phyloP scores from a whole-genome alignment of 1,140 invertebrate species.

The Metaphire vulgaris region DNA sequence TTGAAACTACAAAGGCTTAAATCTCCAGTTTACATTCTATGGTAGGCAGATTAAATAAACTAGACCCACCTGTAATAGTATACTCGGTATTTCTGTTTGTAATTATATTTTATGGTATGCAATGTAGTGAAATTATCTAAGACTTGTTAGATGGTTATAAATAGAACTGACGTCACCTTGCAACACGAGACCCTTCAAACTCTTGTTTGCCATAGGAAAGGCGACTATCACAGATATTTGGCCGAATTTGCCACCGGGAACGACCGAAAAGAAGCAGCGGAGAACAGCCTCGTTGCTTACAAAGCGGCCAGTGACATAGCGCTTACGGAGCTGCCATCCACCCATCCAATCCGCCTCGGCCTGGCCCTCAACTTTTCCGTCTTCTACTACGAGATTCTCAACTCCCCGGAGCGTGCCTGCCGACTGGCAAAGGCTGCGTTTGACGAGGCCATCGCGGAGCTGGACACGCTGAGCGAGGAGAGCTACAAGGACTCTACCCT shows the following conservation, averaged over 20 bases:
- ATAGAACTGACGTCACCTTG: no score
- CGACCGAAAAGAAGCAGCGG: constrained; percentile 81
- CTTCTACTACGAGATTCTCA: constrained; percentile 98
- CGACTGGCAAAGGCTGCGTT: constrained; percentile 64
- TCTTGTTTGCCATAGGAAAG: constrained; percentile 89
- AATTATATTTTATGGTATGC: no score
- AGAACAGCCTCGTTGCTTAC: constrained; percentile 90
- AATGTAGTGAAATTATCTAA: no score
- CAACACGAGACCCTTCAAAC: no score
- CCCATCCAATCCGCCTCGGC: constrained; percentile 78
- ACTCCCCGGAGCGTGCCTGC: constrained; percentile 70
- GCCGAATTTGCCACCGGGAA: constrained; percentile 94
- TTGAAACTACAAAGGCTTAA: no score
- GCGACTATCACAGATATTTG: constrained; percentile 91
- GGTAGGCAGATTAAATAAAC: no score
- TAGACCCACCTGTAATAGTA: no score
- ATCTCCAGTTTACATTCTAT: no score
- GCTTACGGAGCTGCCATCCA: constrained; percentile 91
- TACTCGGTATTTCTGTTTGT: no score
- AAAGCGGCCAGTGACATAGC: constrained; percentile 94
- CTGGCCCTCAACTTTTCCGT: constrained; percentile 89
- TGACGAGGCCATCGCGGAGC: constrained; percentile 86
- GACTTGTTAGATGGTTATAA: no score
- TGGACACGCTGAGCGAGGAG: constrained; percentile 93
- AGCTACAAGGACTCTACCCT: constrained; percentile 98